Percentiles rank a stretch among this genome's conserved stretches.
Conservation (phyloP, 2,888 invertebrate species). For the Eristalis intricaria region DNA sequence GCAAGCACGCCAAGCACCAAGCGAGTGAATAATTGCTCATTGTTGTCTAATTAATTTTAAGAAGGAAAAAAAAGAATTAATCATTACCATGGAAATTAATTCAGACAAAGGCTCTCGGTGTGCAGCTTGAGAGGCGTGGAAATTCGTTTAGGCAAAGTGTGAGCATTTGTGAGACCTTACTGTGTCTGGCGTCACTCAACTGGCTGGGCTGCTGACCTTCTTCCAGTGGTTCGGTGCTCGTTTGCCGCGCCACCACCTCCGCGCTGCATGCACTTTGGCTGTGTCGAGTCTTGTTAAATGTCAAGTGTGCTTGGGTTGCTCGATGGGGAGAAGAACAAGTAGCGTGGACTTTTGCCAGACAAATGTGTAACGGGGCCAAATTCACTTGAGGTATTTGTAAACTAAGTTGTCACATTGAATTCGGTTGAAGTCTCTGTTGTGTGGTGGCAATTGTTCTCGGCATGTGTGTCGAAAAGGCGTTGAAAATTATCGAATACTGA, state of each 20-base stretch:
- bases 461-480: slow-evolving; percentile 65
- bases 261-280: slow-evolving; percentile 24
- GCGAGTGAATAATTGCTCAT: slow-evolving; percentile 59
- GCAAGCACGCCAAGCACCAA: slow-evolving; percentile 21
- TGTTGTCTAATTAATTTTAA: slow-evolving; percentile 54
- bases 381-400: slow-evolving; percentile 19
- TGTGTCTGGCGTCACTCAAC: slow-evolving; percentile 26
- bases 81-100: slow-evolving; percentile 48
- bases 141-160: slow-evolving; percentile 18
- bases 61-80: slow-evolving; percentile 8
- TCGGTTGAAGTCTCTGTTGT: slow-evolving; percentile 43
- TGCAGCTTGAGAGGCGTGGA: slow-evolving; percentile 56
- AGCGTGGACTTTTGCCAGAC: slow-evolving; percentile 5
- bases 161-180: neutral
- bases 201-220: slow-evolving; percentile 52
- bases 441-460: slow-evolving; percentile 46
- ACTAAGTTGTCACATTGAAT: slow-evolving; percentile 57
- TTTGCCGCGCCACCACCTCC: slow-evolving; percentile 37
- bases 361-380: slow-evolving; percentile 32
- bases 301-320: slow-evolving; percentile 46
- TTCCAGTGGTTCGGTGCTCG: slow-evolving; percentile 37
- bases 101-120: slow-evolving; percentile 35
- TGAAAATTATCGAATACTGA: slow-evolving; percentile 41
- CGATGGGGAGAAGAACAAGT: neutral
- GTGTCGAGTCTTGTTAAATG: slow-evolving; percentile 57